Conservation (phyloP, 1,140 invertebrate species). For the Aricia agestis region DNA sequence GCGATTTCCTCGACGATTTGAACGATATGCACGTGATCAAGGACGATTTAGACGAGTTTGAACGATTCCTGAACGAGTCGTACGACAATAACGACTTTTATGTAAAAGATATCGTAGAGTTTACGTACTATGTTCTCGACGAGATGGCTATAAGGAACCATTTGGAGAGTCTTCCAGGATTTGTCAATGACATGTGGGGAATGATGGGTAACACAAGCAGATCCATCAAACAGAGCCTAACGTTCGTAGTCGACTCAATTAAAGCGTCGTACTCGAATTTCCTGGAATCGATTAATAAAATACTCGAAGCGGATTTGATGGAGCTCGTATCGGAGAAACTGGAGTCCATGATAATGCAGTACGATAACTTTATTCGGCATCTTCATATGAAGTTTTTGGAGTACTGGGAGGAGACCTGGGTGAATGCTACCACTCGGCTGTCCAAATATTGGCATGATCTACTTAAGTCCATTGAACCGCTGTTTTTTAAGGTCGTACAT, state of each 20-base stretch:
- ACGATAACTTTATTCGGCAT: conserved; percentile 86
- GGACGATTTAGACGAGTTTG: conserved; percentile 83
- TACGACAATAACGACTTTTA: conserved; percentile 90
- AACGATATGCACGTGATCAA: conserved; percentile 83
- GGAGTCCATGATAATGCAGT: conserved; percentile 83
- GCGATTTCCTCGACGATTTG: conserved; percentile 84
- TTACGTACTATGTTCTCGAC: conserved; percentile 82
- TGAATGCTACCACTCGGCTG: conserved; percentile 78
- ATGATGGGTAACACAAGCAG: conserved; percentile 89
- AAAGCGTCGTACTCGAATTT: conserved; percentile 83
- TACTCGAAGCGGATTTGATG: conserved; percentile 84
- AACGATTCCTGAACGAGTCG: conserved; percentile 83
- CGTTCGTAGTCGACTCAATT: conserved; percentile 84
- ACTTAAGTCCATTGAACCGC: conserved; percentile 83
- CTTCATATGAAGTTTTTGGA: conserved; percentile 85
- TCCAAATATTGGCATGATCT: conserved; percentile 83
- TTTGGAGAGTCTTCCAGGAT: conserved; percentile 85
- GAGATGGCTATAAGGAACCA: conserved; percentile 87
- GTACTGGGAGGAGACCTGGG: conserved; percentile 84
- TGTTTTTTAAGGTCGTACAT: conserved; percentile 84
- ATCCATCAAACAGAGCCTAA: conserved; percentile 83
- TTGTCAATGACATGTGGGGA: conserved; percentile 87
- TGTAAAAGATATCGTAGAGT: conserved; percentile 83
- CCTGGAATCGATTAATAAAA: conserved; percentile 79
- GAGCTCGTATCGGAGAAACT: conserved; percentile 81